phyloP scores from a whole-genome alignment of 92 coral and sea anemone species.

The Palythoa heliodiscus region DNA sequence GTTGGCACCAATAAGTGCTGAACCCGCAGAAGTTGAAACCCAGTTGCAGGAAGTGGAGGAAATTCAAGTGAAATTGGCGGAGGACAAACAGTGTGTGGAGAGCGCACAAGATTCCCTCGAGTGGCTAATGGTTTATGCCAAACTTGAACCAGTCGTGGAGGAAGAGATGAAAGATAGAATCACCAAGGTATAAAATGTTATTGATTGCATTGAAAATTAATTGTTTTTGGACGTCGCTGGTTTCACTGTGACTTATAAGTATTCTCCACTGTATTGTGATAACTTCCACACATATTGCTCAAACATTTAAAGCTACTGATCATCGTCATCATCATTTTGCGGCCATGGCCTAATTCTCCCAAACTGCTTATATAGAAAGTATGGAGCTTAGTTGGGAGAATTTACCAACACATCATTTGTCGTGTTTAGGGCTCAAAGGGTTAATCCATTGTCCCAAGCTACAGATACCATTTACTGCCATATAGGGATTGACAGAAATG shows the following conservation, averaged over 20 bases:
- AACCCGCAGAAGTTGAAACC: slow-evolving; percentile 80
- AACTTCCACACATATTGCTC: too few relatives aligned
- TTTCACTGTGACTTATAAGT: background rate
- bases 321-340: too few relatives aligned
- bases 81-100: slow-evolving; percentile 74
- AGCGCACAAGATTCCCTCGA: slow-evolving; percentile 83
- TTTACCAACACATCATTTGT: too few relatives aligned
- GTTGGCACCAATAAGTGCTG: slow-evolving; percentile 75
- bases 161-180: slow-evolving; percentile 66
- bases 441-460: too few relatives aligned
- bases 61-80: slow-evolving; percentile 68
- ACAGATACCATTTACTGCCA: too few relatives aligned
- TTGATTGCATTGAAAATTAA: background rate
- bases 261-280: background rate
- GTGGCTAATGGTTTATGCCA: slow-evolving; percentile 82
- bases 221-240: background rate
- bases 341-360: too few relatives aligned
- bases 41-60: slow-evolving; percentile 77
- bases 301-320: too few relatives aligned
- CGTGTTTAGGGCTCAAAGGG: too few relatives aligned
- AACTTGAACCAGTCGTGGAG: slow-evolving; percentile 65
- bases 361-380: too few relatives aligned
- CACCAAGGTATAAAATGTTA: slow-evolving; percentile 11
- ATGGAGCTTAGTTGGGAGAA: too few relatives aligned
- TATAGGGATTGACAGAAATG: too few relatives aligned